These are phyloP conservation scores for Climacteris rufus DNA, from an alignment of 2,113 vertebrate species.

Conservation along the genomic window DNA sequence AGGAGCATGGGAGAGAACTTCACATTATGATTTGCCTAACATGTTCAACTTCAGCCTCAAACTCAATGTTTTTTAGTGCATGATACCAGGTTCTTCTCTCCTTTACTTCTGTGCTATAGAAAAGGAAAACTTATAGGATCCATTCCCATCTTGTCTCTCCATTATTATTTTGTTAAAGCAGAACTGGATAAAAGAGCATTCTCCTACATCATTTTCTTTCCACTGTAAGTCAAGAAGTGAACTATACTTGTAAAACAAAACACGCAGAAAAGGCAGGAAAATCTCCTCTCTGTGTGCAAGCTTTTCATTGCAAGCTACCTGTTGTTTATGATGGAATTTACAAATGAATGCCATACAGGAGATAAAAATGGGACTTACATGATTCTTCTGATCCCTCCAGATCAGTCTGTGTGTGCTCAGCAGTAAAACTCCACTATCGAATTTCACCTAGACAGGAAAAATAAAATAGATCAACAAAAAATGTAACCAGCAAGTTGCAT, in stretches of 20 bases:
- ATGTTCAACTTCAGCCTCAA: neutral
- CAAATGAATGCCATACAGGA: neutral
- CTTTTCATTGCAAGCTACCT: neutral
- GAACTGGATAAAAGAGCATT: neutral
- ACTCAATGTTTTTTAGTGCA: neutral
- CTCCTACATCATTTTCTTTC: neutral
- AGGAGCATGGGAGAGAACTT: neutral
- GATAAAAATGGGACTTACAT: conserved; percentile 74
- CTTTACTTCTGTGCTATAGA: neutral
- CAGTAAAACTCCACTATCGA: conserved; percentile 84
- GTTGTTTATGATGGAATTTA: neutral
- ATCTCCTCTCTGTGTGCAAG: fast-evolving
- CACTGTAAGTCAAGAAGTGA: neutral
- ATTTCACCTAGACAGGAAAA: conserved; percentile 78
- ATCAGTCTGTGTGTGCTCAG: conserved; percentile 92
- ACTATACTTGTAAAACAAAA: neutral
- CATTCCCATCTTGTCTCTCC: neutral
- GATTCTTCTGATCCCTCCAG: conserved; percentile 94
- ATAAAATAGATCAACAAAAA: neutral
- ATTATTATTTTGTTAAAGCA: neutral
- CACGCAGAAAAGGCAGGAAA: neutral
- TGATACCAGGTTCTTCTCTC: neutral
- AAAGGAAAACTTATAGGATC: neutral
- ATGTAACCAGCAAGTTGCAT: neutral
- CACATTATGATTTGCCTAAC: neutral